Conservation (phyloP, 1,140 invertebrate species). For the Listronotus oregonensis region DNA sequence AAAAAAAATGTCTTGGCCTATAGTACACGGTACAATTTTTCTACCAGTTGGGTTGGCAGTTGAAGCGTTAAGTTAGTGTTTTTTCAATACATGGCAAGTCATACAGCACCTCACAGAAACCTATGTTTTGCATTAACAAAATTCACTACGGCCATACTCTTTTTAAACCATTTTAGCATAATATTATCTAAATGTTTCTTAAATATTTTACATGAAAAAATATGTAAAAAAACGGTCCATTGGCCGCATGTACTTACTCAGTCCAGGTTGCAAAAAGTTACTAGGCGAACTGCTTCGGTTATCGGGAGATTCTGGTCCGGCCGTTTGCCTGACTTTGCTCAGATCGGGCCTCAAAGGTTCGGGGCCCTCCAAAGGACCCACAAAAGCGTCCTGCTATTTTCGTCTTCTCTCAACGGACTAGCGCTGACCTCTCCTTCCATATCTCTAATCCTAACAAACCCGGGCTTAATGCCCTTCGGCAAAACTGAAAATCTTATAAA, state of each 20-base stretch:
- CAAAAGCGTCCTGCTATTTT: slow-evolving; percentile 28
- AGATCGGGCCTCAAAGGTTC: slow-evolving; percentile 14
- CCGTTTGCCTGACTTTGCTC: slow-evolving; percentile 10
- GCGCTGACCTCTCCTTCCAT: slow-evolving; percentile 62
- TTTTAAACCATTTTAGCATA: too few relatives aligned
- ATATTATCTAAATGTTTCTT: too few relatives aligned
- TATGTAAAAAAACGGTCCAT: background rate
- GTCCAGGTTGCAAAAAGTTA: slow-evolving; percentile 44
- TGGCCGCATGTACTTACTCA: slow-evolving; percentile 43
- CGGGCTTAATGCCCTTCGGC: slow-evolving; percentile 74
- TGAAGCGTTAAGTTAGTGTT: too few relatives aligned
- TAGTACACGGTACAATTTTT: too few relatives aligned
- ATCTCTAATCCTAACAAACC: slow-evolving; percentile 68
- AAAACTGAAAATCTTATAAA: slow-evolving; percentile 82
- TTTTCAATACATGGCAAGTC: too few relatives aligned
- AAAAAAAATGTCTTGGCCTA: too few relatives aligned
- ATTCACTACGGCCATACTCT: too few relatives aligned
- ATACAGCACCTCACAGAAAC: too few relatives aligned
- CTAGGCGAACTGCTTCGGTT: slow-evolving; percentile 49
- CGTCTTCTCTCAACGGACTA: slow-evolving; percentile 22
- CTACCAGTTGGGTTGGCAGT: too few relatives aligned
- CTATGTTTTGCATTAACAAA: too few relatives aligned
- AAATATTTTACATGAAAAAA: background rate
- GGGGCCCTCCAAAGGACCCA: slow-evolving; percentile 22
- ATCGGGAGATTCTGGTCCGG: slow-evolving; percentile 44